Evolutionary conservation across 1,140 invertebrate genomes (phyloP), one percentile per base, ranked within the genome.

Genomic region (Atta colombica): DNA sequence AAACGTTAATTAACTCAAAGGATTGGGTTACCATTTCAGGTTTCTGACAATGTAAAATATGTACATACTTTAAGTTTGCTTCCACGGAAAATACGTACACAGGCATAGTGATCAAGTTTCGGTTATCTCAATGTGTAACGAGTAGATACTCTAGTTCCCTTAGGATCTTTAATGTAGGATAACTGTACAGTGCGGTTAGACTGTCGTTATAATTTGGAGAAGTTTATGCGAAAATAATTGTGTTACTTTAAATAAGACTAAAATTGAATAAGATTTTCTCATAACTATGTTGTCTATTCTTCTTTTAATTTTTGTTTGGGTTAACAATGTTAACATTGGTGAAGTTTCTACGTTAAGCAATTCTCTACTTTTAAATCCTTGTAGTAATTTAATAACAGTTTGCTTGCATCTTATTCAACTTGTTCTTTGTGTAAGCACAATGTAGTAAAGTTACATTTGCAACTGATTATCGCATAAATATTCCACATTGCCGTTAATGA

Each of bases 381-480:
- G 16, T 28, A 45, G 4, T 31, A 31, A 68, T 66, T 65, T 4
- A 65, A 65, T 65, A 31, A 78, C 10, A 31, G 61, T 31, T 78
- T 14, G 6, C 35, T 45, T 28, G 49, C 28, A 6, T 74, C 25
- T 66, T 21, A 12, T 28, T 12, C 18, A 65, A 49, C 28, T 35
- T 3, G 12, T 66, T 3, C 6, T 8, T 14, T 18, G 18, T 5
- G 45, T 65, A 65, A 78, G 61, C 45, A 10, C 1, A 65, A 49
- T 65, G 2, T 49, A 31, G 18, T 6, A 31, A 21, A 66, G 12
- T 78, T 49, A 10, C 1, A 66, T 51, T 78, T 66, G 60, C 77
- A 66, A 31, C 18, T 78, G 18, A 49, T 78, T 78, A 66, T 78
- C 10, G 39, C 25, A 14, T 66, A 66, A 78, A 66, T 51, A 49